Conservation (phyloP, 1,140 invertebrate genomes). For the Pissodes strobi region DNA sequence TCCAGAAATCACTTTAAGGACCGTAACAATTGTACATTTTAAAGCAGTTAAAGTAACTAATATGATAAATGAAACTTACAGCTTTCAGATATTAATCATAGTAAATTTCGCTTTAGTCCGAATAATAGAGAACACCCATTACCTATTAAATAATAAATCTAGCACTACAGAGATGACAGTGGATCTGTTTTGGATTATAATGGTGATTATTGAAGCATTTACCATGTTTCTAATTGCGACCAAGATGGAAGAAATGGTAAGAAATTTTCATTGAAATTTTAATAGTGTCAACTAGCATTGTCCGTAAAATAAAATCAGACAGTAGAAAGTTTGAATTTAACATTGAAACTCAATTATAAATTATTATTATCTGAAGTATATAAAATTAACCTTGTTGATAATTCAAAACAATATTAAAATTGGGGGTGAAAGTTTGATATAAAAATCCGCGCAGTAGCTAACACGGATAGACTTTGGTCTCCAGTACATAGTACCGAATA, state of each 20-base stretch:
- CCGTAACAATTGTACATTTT: constrained; percentile 4
- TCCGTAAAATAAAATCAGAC: too few relatives aligned
- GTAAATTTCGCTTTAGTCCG: neutral
- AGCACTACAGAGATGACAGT: neutral
- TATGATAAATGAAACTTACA: constrained; percentile 18
- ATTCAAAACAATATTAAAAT: too few relatives aligned
- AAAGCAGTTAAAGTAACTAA: constrained; percentile 12
- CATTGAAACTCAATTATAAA: too few relatives aligned
- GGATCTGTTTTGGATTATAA: constrained; percentile 10
- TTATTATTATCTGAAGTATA: too few relatives aligned
- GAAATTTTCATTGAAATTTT: too few relatives aligned
- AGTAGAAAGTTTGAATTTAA: too few relatives aligned
- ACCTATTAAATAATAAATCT: constrained; percentile 2
- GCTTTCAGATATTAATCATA: constrained; percentile 13
- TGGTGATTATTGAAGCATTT: constrained; percentile 17
- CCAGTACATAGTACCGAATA: too few relatives aligned
- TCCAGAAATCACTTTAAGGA: constrained; percentile 9
- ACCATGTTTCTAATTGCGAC: constrained; percentile 13
- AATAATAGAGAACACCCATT: constrained; percentile 19
- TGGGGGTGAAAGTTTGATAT: too few relatives aligned
- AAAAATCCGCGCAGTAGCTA: too few relatives aligned
- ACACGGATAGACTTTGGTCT: too few relatives aligned
- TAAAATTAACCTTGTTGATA: too few relatives aligned
- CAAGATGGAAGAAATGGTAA: neutral
- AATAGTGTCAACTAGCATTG: too few relatives aligned